These are phyloP conservation scores for Apocrypta bakeri DNA, from an alignment of 1,140 invertebrate genomes.

Conservation along the genomic window DNA sequence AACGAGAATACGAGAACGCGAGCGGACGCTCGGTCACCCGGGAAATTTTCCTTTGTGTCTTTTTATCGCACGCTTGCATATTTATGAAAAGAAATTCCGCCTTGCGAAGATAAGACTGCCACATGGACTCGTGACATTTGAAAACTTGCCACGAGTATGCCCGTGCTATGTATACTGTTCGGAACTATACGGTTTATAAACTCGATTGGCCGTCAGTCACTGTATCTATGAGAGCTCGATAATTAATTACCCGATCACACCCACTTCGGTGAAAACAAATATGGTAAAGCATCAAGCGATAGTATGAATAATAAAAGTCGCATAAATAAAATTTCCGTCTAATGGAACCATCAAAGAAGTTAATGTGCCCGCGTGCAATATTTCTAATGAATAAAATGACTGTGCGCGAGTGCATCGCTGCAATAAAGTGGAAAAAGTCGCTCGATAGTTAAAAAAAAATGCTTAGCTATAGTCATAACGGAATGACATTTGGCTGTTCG, in stretches of 20 bases:
- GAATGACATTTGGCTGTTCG: conserved; percentile 47
- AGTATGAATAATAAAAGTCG: conserved; percentile 38
- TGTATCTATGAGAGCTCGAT: not conserved
- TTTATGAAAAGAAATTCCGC: conserved; percentile 27
- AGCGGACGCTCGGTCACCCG: not conserved
- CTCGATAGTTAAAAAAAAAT: conserved; percentile 15
- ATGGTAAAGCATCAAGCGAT: conserved; percentile 14
- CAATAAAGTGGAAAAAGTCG: conserved; percentile 17
- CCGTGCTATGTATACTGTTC: not conserved
- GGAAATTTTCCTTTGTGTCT: conserved; percentile 21
- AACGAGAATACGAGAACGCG: conserved; percentile 11
- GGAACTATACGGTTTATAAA: no score
- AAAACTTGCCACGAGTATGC: not conserved
- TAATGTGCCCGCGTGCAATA: not conserved
- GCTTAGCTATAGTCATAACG: conserved; percentile 36
- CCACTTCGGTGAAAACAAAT: not conserved
- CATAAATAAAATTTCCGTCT: conserved; percentile 11
- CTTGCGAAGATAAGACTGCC: not conserved
- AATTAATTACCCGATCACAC: not conserved
- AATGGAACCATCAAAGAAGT: conserved; percentile 13
- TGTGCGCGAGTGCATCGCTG: not conserved
- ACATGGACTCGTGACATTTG: not conserved
- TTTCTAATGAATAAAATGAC: conserved; percentile 22
- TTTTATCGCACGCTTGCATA: conserved; percentile 11
- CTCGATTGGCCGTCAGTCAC: no score